Evolutionary conservation across 2,797 vertebrate species (phyloP).

Genomic region (Takifugu rubripes): DNA sequence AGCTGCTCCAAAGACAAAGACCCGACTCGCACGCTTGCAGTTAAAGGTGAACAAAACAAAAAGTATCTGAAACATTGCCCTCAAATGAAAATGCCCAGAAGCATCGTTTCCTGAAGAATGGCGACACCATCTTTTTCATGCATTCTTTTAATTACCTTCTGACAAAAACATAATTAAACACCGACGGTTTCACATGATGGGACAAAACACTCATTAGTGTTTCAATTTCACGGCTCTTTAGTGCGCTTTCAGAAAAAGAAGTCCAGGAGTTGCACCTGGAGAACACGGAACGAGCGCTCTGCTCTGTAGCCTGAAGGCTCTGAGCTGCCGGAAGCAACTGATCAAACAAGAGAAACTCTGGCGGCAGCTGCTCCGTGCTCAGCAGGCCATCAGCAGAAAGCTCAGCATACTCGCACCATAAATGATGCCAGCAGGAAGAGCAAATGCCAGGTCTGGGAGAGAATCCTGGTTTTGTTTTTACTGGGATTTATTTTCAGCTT

Average conservation of each 20-base stretch:
- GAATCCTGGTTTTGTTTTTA: background rate
- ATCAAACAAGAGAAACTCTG: constrained; percentile 57
- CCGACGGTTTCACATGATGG: no score
- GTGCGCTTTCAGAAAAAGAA: constrained; percentile 51
- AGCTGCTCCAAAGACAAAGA: constrained; percentile 59
- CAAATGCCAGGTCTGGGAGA: background rate
- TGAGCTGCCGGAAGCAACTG: constrained; percentile 70
- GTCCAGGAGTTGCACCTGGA: constrained; percentile 64
- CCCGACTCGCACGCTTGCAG: constrained; percentile 46
- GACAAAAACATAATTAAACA: no score
- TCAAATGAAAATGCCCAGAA: no score
- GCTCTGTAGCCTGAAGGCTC: constrained; percentile 65
- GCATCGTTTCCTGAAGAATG: no score
- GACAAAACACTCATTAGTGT: no score
- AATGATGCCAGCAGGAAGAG: background rate
- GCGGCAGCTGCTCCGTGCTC: constrained; percentile 59
- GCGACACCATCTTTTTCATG: no score
- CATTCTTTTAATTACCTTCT: no score
- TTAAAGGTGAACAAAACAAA: constrained; percentile 48
- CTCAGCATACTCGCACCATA: background rate
- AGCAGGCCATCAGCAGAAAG: constrained; percentile 62
- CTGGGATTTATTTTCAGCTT: no score
- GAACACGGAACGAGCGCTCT: constrained; percentile 59
- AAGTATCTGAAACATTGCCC: no score
- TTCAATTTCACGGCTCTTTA: background rate